Percentiles rank a stretch among this genome's conserved stretches.
phyloP scores from a whole-genome alignment of 2,113 vertebrate genomes.

The Glaucidium brasilianum region DNA sequence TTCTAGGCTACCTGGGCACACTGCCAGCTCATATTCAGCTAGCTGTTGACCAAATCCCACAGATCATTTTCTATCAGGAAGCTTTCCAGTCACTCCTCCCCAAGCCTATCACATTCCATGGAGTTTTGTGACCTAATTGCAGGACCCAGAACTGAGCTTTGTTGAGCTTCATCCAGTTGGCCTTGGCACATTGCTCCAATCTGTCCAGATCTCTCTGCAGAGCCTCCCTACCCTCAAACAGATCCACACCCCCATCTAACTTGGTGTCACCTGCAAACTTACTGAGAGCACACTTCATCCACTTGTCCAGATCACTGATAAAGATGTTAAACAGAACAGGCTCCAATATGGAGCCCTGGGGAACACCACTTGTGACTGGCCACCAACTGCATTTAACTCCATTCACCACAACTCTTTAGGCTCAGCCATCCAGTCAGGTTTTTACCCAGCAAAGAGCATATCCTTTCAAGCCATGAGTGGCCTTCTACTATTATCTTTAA shows the following conservation, averaged over 20 bases:
- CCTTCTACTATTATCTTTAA: background rate
- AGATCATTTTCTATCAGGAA: too few species aligned
- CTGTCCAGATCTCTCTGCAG: background rate
- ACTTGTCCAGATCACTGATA: background rate
- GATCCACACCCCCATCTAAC: background rate
- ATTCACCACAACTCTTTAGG: background rate
- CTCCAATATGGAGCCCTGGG: background rate
- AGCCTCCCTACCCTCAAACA: background rate
- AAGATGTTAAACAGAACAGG: background rate
- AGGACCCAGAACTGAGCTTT: background rate
- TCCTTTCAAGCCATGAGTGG: background rate
- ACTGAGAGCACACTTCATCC: fast-evolving
- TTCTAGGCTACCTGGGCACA: too few species aligned
- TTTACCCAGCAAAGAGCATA: background rate
- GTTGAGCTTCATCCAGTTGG: background rate
- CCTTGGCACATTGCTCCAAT: background rate
- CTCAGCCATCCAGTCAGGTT: background rate
- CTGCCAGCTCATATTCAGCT: too few species aligned
- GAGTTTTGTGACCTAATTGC: background rate
- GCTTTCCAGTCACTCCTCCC: too few species aligned
- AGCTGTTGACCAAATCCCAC: too few species aligned
- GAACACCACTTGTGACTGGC: background rate
- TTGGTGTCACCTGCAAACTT: background rate
- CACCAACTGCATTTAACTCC: background rate
- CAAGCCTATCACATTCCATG: too few species aligned